phyloP scores from a whole-genome alignment of 1,140 invertebrate species.

The Drosophila elegans region DNA sequence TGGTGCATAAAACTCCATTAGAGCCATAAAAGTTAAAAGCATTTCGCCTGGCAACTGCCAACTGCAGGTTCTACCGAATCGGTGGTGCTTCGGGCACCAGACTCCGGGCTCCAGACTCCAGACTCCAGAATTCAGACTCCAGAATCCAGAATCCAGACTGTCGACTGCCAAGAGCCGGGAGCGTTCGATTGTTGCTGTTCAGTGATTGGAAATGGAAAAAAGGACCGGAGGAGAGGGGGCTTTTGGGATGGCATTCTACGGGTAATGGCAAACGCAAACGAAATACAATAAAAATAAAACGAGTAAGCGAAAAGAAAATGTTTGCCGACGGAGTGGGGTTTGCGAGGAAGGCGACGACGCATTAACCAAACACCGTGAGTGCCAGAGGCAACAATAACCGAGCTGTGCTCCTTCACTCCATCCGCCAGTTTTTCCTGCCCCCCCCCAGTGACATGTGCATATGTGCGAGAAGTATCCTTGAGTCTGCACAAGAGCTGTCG shows the following conservation, averaged over 20 bases:
- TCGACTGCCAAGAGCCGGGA: conserved; percentile 40
- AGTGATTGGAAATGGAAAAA: conserved; percentile 45
- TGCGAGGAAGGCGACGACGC: conserved; percentile 18
- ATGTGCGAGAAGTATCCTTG: conserved; percentile 11
- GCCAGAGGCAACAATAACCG: conserved; percentile 52
- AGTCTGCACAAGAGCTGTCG: conserved; percentile 6
- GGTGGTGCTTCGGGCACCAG: conserved; percentile 1
- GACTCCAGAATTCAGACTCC: conserved; percentile 1
- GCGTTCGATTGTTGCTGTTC: conserved; percentile 58
- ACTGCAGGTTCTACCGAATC: conserved; percentile 25
- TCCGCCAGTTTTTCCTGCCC: not conserved
- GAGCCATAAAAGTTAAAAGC: conserved; percentile 61
- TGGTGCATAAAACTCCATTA: conserved; percentile 55
- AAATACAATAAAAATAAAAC: conserved; percentile 60
- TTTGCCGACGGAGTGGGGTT: conserved; percentile 10
- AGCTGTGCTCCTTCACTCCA: conserved; percentile 9
- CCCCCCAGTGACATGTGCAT: conserved; percentile 9
- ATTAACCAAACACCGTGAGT: conserved; percentile 58
- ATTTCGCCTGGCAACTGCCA: conserved; percentile 44
- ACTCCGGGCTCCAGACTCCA: not conserved
- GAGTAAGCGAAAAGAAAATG: conserved; percentile 49
- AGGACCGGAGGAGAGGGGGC: not conserved
- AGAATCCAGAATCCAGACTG: conserved; percentile 20
- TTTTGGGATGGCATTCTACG: conserved; percentile 6
- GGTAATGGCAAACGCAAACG: conserved; percentile 44